Base-by-base conservation (phyloP, 2,888 invertebrate genomes). In the Camptogramma bilineatum region DNA sequence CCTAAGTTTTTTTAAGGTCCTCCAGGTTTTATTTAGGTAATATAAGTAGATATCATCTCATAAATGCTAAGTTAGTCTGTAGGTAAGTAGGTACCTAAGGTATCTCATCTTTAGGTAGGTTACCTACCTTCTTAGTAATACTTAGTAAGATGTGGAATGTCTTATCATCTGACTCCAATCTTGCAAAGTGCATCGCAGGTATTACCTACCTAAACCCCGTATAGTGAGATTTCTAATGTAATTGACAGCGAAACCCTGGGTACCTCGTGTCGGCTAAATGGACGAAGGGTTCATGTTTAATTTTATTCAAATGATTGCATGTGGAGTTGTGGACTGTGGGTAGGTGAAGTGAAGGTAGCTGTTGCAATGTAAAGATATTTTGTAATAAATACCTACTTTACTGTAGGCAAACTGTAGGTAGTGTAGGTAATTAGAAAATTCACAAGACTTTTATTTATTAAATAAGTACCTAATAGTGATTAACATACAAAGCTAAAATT, bases 171-270 rank as follows among this genome's bases (percentile, higher is more conserved):
- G 53, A 56, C 47, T 63, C 16, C 67, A 63, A 60, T 62, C 64
- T 64, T 64, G 56, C 19, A 47, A 46, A 62, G 69, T 65, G 71
- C 75, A 66, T 57, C 58, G 68, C 84, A 88, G 87, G 88, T 86
- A 88, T 86, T 4, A 4, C 21, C 21, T 21, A 21, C 88, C 87
- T 74, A 66, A 68, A 70, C 75, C 75, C 77, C 56, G 68, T 68
- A 75, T 77, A 85, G 80, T 82, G 78, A 84, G 82, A 86, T 86
- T 87, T 87, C 87, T 87, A 88, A 89, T 85, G 89, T 86, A 88
- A 89, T 89, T 87, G 88, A 86, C 85, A 78, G 80, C 75, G 73
- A 80, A 81, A 85, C 84, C 81, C 80, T 80, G 76, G 82, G 81
- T 48, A 59, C 42, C 53, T 50, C 42, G 67, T 66, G 66, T 67